Evolutionary conservation across 2,888 invertebrate species (phyloP).

Genomic region (Carterocephalus palaemon): DNA sequence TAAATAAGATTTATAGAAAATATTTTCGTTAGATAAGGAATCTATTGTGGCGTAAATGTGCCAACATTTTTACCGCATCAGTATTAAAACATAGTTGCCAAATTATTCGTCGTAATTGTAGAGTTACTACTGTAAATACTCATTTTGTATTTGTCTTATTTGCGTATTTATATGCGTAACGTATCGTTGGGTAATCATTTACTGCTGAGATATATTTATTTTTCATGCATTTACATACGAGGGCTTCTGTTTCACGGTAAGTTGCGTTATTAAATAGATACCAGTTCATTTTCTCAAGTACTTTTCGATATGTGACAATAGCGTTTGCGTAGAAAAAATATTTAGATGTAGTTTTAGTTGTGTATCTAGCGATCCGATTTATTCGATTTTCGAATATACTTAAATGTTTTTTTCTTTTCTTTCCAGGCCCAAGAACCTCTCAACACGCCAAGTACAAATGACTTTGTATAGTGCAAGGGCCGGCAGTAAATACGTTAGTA

Average conservation of each 20-base stretch:
- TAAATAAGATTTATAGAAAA: constrained; percentile 63
- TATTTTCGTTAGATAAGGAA: constrained; percentile 68
- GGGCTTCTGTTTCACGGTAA: constrained; percentile 63
- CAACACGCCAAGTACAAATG: constrained; percentile 87
- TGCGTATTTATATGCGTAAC: constrained; percentile 41
- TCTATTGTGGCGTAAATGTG: constrained; percentile 62
- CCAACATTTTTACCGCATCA: constrained; percentile 80
- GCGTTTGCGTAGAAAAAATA: constrained; percentile 5
- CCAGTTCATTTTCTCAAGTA: constrained; percentile 13
- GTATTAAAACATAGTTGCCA: constrained; percentile 77
- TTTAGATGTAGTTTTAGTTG: no score
- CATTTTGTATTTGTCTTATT: constrained; percentile 50
- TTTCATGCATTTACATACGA: constrained; percentile 74
- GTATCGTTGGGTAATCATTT: constrained; percentile 44
- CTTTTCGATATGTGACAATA: constrained; percentile 10
- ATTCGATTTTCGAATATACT: no score
- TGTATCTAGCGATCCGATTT: no score
- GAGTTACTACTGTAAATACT: constrained; percentile 66
- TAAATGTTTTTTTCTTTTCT: constrained; percentile 42
- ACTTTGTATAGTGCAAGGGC: constrained; percentile 83
- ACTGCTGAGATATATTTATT: constrained; percentile 59
- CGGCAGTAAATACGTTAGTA: constrained; percentile 71
- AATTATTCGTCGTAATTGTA: constrained; percentile 61
- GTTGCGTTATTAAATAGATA: constrained; percentile 37
- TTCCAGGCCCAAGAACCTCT: constrained; percentile 90